These are phyloP conservation scores for Microdon myrmicae DNA, from an alignment of 2,888 invertebrate species.

Conservation along the genomic window DNA sequence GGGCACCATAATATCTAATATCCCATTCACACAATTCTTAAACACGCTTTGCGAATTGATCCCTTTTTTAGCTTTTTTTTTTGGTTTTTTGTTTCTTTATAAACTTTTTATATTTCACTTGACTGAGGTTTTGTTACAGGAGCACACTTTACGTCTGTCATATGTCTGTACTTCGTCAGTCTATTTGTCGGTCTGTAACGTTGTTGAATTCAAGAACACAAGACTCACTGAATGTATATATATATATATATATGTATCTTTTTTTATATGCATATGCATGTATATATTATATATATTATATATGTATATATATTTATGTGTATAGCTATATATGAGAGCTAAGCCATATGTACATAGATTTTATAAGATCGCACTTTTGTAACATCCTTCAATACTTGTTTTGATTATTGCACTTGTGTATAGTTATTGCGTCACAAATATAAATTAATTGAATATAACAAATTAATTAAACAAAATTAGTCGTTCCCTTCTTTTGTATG, in stretches of 20 bases:
- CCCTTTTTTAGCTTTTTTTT: slow-evolving; percentile 19
- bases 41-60: slow-evolving; percentile 20
- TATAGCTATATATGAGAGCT: neutral
- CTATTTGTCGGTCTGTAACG: slow-evolving; percentile 8
- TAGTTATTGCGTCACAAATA: slow-evolving; percentile 31
- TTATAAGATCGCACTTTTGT: slow-evolving; percentile 29
- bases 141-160: slow-evolving; percentile 6
- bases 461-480: too few species aligned
- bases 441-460: slow-evolving; percentile 15
- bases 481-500: slow-evolving; percentile 19
- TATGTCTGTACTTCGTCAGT: slow-evolving; percentile 5
- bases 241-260: slow-evolving; percentile 7
- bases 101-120: slow-evolving; percentile 32
- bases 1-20: too few species aligned
- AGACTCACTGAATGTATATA: slow-evolving; percentile 17
- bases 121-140: too few species aligned
- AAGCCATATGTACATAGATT: too few species aligned
- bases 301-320: slow-evolving; percentile 10
- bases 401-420: slow-evolving; percentile 28
- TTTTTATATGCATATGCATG: neutral
- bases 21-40: slow-evolving; percentile 23
- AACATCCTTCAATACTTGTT: slow-evolving; percentile 26
- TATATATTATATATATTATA: too few species aligned
- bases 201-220: slow-evolving; percentile 20
- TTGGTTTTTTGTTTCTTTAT: slow-evolving; percentile 29